Evolutionary conservation across 1,140 invertebrate genomes (phyloP), one percentile per base, ranked within the genome.

Genomic region (Drosophila aff.): DNA sequence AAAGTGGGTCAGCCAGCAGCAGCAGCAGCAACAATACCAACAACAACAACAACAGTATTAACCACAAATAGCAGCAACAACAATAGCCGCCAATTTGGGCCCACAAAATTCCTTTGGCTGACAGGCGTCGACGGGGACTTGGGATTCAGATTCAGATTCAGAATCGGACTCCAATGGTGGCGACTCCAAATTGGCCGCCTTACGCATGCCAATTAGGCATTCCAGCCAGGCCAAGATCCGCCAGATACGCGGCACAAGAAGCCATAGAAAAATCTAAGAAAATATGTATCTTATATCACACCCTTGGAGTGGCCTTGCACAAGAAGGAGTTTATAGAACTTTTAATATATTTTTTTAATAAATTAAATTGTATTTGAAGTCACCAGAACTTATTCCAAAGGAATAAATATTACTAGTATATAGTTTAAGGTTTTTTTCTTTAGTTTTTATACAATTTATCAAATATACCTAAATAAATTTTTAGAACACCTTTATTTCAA

Each of bases 41-140:
- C 15, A 61, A 61, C 40, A 21, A 21, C 21, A 84, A 72, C 47
- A 31, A 21, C 31, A 55, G n/a, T 33, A 33, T 33, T 33, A 57
- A 68, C 33, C 53, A 47, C 44, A 49, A 53, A 23, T 31, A 55
- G 18, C 33, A 53, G 31, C 53, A 76, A 59, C 82, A 66, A 83
- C 84, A 86, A 86, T 89, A 87, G 83, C 80, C 87, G 71, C 83
- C 83, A 86, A 86, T 86, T 86, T 87, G 83, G 83, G 83, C 81
- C 64, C 76, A 89, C 58, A 89, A 83, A 87, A 87, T 87, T 78
- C 83, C 86, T 82, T 57, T 57, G 72, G 58, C 76, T 87, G 83
- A 86, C 83, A 86, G 83, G 83, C 83, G 65, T 72, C 83, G 77
- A 69, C 77, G 52, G 65, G 68, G 58, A 72, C 79, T 73, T 43